These are phyloP conservation scores for Euzophera pinguis DNA, from an alignment of 2,888 invertebrate genomes.

Conservation along the genomic window DNA sequence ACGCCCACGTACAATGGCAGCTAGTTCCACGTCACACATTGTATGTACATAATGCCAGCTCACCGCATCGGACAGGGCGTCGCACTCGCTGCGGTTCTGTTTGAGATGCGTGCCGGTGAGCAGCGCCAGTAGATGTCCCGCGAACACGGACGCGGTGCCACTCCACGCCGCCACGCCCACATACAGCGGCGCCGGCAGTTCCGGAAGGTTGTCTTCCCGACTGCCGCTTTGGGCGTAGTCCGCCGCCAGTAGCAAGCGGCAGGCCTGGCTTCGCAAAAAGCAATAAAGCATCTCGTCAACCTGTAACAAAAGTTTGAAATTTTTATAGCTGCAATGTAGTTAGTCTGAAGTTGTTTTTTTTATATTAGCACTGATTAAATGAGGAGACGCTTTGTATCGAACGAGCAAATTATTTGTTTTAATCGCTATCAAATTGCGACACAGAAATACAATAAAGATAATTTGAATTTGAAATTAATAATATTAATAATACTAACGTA, in stretches of 20 bases:
- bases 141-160: slow-evolving; percentile 76
- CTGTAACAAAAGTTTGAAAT: slow-evolving; percentile 37
- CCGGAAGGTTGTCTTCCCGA: slow-evolving; percentile 27
- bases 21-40: neutral
- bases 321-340: neutral
- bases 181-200: slow-evolving; percentile 35
- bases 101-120: slow-evolving; percentile 74
- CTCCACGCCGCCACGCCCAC: slow-evolving; percentile 70
- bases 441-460: too few species aligned
- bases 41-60: slow-evolving; percentile 16
- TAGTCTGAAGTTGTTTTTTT: too few species aligned
- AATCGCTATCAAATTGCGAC: too few species aligned
- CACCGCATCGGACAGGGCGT: slow-evolving; percentile 34
- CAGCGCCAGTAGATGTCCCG: slow-evolving; percentile 81
- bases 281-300: slow-evolving; percentile 89
- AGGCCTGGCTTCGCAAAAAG: slow-evolving; percentile 85
- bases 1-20: slow-evolving; percentile 62
- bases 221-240: slow-evolving; percentile 56
- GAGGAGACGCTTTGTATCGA: too few species aligned
- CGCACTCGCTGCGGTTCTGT: slow-evolving; percentile 38
- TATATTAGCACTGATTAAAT: too few species aligned
- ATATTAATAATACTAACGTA: too few species aligned
- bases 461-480: too few species aligned
- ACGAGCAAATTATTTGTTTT: too few species aligned
- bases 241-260: slow-evolving; percentile 81